Base-by-base conservation (phyloP, 37 sponge, comb jelly and placozoan genomes). In the Spongilla lacustris region DNA sequence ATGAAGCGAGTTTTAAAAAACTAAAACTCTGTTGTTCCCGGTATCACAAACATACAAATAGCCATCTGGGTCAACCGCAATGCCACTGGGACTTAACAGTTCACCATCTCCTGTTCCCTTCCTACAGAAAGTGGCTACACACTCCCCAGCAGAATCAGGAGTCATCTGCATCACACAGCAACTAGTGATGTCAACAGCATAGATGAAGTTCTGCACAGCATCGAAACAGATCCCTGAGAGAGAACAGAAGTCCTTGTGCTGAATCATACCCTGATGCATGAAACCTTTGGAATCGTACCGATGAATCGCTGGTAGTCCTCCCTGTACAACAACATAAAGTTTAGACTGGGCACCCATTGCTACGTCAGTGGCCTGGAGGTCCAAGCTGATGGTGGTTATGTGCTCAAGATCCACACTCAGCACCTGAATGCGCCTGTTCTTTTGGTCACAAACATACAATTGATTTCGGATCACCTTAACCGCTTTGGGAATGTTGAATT, bases 31-130 rank as follows among this genome's bases (percentile, higher is more conserved):
- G 71, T 80, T 80, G 75, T 86, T 86, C 12, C 87, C 80, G 28
- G 79, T 74, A 67, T 80, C 81, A 80, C 87, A 80, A 35, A 80
- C 87, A 50, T 86, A 80, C 68, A 86, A 71, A 79, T 74, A 86
- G 22, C 87, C 87, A 80, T 86, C 79, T 17, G 58, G 58, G 71
- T 86, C 87, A 9, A 86, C 48, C 28, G 80, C 46, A 19, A 86
- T 28, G 11, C 87, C 87, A 13, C 73, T 27, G 22, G 87, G 87
- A 48, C 78, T 73, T 37, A 67, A 86, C 21, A 85, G 79, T 13
- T 85, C 71, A 11, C 79, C 86, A 29, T 33, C 21, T 49, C 70
- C 32, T 50, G 69, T 78, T 26, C 86, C 86, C 49, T 78, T 80
- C 34, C 71, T 38, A 29, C 87, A 58, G 66, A 86, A 74, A 22